Conservation (phyloP, 2,888 invertebrate genomes). For the Leuctra nigra region DNA sequence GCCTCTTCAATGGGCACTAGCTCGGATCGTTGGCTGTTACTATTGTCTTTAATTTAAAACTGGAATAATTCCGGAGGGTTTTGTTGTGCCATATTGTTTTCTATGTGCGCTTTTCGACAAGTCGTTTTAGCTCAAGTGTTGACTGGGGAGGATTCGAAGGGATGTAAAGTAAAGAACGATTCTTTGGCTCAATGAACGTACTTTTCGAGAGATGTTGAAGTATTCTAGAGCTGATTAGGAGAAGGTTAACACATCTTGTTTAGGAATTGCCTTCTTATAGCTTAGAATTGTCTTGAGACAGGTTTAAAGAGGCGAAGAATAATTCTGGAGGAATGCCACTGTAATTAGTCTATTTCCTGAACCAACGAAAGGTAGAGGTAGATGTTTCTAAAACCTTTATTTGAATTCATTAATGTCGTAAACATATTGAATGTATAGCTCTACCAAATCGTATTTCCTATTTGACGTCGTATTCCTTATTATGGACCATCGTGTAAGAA, state of each 20-base stretch:
- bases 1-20: constrained; percentile 24
- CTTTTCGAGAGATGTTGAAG: constrained; percentile 7
- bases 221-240: constrained; percentile 11
- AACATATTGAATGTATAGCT: too few relatives aligned
- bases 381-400: too few relatives aligned
- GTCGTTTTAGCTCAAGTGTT: neutral
- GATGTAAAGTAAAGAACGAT: constrained; percentile 6
- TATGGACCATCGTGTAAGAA: too few relatives aligned
- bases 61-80: neutral
- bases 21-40: constrained; percentile 18
- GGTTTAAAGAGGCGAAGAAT: too few relatives aligned
- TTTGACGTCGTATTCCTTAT: too few relatives aligned
- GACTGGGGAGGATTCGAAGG: constrained; percentile 6
- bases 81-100: neutral
- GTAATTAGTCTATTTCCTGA: too few relatives aligned
- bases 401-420: too few relatives aligned
- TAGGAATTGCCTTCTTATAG: constrained; percentile 6
- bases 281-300: too few relatives aligned
- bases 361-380: too few relatives aligned
- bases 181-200: constrained; percentile 1
- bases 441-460: too few relatives aligned
- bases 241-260: constrained; percentile 5
- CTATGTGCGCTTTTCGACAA: neutral
- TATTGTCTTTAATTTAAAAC: constrained; percentile 26
- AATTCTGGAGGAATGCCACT: too few relatives aligned